These are phyloP conservation scores for Drosophila melanosoma DNA, from an alignment of 2,888 invertebrate species.

Conservation along the genomic window DNA sequence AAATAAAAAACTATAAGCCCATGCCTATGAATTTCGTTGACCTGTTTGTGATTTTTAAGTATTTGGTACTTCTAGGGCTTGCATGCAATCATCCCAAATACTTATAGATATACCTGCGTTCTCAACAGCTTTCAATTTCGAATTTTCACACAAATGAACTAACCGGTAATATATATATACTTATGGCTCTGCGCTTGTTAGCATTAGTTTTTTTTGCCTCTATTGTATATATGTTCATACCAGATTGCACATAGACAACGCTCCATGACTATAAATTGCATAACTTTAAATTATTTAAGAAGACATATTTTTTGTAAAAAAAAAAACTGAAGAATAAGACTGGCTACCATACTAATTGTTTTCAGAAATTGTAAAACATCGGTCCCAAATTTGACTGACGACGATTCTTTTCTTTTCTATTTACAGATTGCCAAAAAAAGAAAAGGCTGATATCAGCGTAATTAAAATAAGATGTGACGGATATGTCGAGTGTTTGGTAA, in stretches of 20 bases:
- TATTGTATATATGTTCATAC: conserved; percentile 24
- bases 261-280: conserved; percentile 6
- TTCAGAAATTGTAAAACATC: conserved; percentile 18
- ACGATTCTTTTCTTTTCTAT: conserved; percentile 27
- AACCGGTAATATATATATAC: background rate
- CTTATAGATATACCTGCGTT: conserved; percentile 27
- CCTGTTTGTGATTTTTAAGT: conserved; percentile 26
- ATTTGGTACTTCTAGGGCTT: conserved; percentile 40
- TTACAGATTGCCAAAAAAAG: conserved; percentile 73
- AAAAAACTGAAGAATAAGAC: background rate
- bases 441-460: conserved; percentile 71
- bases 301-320: background rate
- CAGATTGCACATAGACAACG: conserved; percentile 6
- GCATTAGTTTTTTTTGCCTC: conserved; percentile 31
- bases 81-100: conserved; percentile 54
- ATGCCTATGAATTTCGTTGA: conserved; percentile 15
- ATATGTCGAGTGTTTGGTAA: conserved; percentile 59
- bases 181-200: conserved; percentile 1
- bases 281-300: conserved; percentile 39
- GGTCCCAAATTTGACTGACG: conserved; percentile 23
- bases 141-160: conserved; percentile 52
- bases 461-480: conserved; percentile 70
- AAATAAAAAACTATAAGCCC: background rate
- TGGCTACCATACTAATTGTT: conserved; percentile 34
- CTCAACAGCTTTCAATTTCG: conserved; percentile 26